These are phyloP conservation scores for Galendromus occidentalis DNA, from an alignment of 1,140 invertebrate genomes.

Conservation along the genomic window DNA sequence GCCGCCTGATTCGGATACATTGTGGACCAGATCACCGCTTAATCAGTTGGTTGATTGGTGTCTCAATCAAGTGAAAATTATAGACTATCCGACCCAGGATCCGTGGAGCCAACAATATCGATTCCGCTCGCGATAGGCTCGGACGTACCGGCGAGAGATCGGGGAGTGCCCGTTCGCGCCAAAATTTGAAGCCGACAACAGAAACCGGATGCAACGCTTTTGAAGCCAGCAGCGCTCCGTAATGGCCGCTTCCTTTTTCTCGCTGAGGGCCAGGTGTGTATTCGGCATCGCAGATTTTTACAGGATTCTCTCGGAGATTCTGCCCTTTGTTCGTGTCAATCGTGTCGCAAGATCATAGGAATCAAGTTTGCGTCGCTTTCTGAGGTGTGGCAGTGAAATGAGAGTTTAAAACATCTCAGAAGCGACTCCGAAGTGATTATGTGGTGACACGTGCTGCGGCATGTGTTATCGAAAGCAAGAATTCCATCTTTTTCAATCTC, in stretches of 20 bases:
- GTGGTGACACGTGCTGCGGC: not conserved
- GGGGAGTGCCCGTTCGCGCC: too few relatives aligned
- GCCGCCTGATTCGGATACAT: too few relatives aligned
- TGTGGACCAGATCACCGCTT: too few relatives aligned
- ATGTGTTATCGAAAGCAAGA: not conserved
- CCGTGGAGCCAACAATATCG: too few relatives aligned
- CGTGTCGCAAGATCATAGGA: not conserved
- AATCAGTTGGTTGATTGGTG: too few relatives aligned
- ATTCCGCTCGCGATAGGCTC: too few relatives aligned
- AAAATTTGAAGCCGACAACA: not conserved
- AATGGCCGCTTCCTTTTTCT: conserved; percentile 11
- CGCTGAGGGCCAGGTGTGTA: conserved; percentile 4
- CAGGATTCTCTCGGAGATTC: not conserved
- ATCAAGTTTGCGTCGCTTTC: not conserved
- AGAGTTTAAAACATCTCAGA: not conserved
- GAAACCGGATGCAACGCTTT: not conserved
- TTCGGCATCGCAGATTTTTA: not conserved
- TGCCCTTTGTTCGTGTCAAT: not conserved
- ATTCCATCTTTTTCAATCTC: too few relatives aligned
- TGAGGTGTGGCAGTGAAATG: not conserved
- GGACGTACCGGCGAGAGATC: too few relatives aligned
- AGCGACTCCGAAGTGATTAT: not conserved
- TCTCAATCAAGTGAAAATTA: too few relatives aligned
- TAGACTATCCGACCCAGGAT: too few relatives aligned
- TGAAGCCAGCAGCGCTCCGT: not conserved